phyloP scores from a whole-genome alignment of 2,888 invertebrate genomes.

The Vannuccia rotundouncinata region DNA sequence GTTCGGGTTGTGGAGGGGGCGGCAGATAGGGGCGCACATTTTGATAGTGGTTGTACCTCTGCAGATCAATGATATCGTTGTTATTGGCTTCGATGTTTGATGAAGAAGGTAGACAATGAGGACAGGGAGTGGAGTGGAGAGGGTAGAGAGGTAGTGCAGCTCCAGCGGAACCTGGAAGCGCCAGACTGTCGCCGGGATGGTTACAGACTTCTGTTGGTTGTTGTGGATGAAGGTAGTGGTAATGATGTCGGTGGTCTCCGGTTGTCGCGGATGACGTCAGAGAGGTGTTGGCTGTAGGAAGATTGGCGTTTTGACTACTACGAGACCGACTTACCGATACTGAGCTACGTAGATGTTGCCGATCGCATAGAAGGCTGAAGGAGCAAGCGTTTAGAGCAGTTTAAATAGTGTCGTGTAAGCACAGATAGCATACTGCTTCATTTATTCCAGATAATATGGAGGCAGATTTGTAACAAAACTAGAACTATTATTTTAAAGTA shows the following conservation, averaged over 20 bases:
- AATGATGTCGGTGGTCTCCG: no score
- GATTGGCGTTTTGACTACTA: background rate
- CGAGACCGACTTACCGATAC: constrained; percentile 8
- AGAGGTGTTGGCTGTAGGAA: background rate
- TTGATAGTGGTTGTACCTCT: background rate
- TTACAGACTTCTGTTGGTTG: no score
- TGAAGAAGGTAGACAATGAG: background rate
- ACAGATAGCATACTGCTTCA: background rate
- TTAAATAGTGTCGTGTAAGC: background rate
- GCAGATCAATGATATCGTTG: background rate
- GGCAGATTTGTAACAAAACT: no score
- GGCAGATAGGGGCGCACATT: background rate
- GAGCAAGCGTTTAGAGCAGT: no score
- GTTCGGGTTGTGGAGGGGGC: background rate
- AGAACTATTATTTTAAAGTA: no score
- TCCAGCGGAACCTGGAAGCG: background rate
- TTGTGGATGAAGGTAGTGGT: no score
- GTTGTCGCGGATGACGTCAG: no score
- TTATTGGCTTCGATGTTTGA: background rate
- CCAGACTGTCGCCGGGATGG: background rate
- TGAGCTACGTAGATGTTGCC: background rate
- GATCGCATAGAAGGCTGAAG: background rate
- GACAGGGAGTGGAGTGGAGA: constrained; percentile 1
- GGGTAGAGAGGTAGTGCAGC: background rate
- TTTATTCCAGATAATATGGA: background rate